These are phyloP conservation scores for Eira barbara DNA, from an alignment of 2,113 vertebrate genomes.

Conservation along the genomic window DNA sequence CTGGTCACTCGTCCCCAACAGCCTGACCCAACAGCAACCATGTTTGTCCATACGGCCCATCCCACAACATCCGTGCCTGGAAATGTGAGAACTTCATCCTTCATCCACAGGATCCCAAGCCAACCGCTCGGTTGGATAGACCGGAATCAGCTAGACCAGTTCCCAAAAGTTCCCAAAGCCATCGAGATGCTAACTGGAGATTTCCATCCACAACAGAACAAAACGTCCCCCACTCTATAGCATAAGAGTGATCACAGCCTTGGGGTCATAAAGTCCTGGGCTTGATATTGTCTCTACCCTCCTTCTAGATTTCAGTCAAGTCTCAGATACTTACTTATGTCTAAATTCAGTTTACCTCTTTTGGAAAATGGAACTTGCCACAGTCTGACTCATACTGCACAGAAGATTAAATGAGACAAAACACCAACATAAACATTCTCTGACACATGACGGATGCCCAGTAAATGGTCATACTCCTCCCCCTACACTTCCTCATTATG, in stretches of 20 bases:
- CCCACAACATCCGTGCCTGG: neutral
- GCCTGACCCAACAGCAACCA: neutral
- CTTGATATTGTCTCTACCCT: neutral
- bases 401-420: neutral
- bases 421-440: neutral
- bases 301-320: neutral
- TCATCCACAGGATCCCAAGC: neutral
- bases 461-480: neutral
- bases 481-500: neutral
- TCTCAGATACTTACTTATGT: neutral
- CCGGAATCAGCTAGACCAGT: neutral
- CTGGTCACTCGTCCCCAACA: neutral
- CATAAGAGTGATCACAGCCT: neutral
- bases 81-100: neutral
- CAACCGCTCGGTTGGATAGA: fast-evolving
- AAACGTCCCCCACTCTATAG: neutral
- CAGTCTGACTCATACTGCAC: neutral
- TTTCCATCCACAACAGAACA: neutral
- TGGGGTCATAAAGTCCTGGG: neutral
- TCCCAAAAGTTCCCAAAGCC: neutral
- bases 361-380: neutral
- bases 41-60: neutral
- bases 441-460: neutral
- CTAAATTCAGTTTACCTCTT: neutral
- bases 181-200: neutral